Evolutionary conservation across 2,888 invertebrate species (phyloP), one percentile per base, ranked within the genome.

Genomic region (Cheilosia pagana): DNA sequence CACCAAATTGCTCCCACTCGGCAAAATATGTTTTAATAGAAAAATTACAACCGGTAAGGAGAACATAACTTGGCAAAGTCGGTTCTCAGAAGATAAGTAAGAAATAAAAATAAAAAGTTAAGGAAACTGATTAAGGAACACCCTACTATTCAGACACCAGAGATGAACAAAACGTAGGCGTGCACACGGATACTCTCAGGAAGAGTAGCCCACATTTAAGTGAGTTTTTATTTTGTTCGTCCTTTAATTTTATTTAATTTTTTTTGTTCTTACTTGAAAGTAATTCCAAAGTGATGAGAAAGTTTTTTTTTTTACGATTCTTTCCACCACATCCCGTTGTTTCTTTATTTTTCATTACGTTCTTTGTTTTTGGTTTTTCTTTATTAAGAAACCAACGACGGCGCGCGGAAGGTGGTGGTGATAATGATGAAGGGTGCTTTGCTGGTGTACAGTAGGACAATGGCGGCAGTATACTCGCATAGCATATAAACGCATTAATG

Each of bases 111-210:
- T 12, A 12, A 75, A 75, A 81, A 81, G 68, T 75, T 76, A 68
- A 78, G 62, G 55, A 82, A 78, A 83, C 82, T 83, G 82, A 83
- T 83, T 83, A 83, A 83, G 72, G 68, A 77, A 72, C 72, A 57
- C 72, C 25, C 53, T 41, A 72, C 63, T 77, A 57, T 72, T 8
- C 62, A 52, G 63, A 50, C 14, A 25, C 14, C 12, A 23, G 31
- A 16, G 12, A 31, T 39, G 39, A 16, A 63, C 43, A 43, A 57
- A 62, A 53, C 35, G 50, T 48, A 28, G 62, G 43, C 41, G 19
- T 53, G 25, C 25, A 7, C 12, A 6, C 31, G 8, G 43, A 35
- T 31, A 39, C 48, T 60, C 8, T 12, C 43, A 23, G 43, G 21
- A 39, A 62, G 63, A 70, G 52, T 52, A 75, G 68, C 63, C 62